Percentiles rank a stretch among this genome's conserved stretches.
These are phyloP conservation scores for Orthosia cruda DNA, from an alignment of 2,888 invertebrate species.

Conservation along the genomic window DNA sequence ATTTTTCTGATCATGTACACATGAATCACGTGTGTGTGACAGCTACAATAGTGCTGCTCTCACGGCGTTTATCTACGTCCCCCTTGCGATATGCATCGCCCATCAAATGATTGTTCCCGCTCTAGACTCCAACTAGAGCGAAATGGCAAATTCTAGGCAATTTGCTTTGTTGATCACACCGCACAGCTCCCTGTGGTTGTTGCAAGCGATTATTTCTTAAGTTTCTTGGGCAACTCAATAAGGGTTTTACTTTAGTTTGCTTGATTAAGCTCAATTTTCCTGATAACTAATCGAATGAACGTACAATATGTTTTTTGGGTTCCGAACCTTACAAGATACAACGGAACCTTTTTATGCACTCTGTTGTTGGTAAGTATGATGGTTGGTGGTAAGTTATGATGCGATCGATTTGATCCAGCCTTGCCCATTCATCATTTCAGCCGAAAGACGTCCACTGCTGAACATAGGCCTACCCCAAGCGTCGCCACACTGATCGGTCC, in stretches of 20 bases:
- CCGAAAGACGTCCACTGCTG: too few relatives aligned
- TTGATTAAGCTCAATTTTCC: background rate
- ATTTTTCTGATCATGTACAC: background rate
- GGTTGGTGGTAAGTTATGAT: background rate
- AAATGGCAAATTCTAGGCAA: constrained; percentile 21
- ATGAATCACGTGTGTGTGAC: constrained; percentile 54
- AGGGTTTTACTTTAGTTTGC: background rate
- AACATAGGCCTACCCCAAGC: too few relatives aligned
- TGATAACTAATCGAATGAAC: background rate
- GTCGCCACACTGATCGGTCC: too few relatives aligned
- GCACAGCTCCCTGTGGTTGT: background rate
- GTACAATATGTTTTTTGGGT: background rate
- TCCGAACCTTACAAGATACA: background rate
- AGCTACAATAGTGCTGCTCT: constrained; percentile 42
- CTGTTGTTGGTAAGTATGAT: too few relatives aligned
- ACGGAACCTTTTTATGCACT: too few relatives aligned
- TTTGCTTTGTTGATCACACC: constrained; percentile 4
- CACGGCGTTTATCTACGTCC: constrained; percentile 56
- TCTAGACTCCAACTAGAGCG: constrained; percentile 23
- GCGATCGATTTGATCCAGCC: background rate
- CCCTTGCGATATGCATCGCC: constrained; percentile 63
- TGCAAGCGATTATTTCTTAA: background rate
- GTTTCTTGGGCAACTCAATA: background rate
- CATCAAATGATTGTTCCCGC: constrained; percentile 59
- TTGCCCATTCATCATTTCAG: too few relatives aligned